phyloP scores from a whole-genome alignment of 1,140 invertebrate species.

The Drosophila kanapiae region DNA sequence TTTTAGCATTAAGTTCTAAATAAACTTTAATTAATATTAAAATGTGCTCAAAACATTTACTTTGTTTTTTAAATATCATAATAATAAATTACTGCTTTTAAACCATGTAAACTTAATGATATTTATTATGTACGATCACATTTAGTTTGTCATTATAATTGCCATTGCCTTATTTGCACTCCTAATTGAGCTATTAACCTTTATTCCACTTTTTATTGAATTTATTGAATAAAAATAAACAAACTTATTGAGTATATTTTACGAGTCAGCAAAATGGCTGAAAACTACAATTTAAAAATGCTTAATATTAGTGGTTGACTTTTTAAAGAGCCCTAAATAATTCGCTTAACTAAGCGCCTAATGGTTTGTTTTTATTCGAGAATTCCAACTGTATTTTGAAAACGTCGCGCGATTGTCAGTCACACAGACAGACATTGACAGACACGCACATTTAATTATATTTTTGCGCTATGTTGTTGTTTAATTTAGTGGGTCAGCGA shows the following conservation, averaged over 20 bases:
- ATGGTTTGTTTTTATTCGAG: not conserved
- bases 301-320: not conserved
- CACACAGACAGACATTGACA: slow-evolving; percentile 45
- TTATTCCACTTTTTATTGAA: not conserved
- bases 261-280: not conserved
- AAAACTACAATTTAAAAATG: too few relatives aligned
- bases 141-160: not conserved
- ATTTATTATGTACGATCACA: not conserved
- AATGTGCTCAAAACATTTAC: not conserved
- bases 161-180: not conserved
- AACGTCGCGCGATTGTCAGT: slow-evolving; percentile 52
- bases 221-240: not conserved
- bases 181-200: not conserved
- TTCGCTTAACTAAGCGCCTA: not conserved
- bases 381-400: slow-evolving; percentile 46
- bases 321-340: not conserved
- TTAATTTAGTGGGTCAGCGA: slow-evolving; percentile 79
- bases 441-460: slow-evolving; percentile 78
- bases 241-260: not conserved
- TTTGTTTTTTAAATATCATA: not conserved
- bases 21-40: not conserved
- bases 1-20: not conserved
- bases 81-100: not conserved
- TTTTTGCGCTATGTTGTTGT: slow-evolving; percentile 63
- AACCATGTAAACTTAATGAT: not conserved